Base-by-base conservation (phyloP, 1,140 invertebrate genomes). In the Lordiphosa stackelbergi region DNA sequence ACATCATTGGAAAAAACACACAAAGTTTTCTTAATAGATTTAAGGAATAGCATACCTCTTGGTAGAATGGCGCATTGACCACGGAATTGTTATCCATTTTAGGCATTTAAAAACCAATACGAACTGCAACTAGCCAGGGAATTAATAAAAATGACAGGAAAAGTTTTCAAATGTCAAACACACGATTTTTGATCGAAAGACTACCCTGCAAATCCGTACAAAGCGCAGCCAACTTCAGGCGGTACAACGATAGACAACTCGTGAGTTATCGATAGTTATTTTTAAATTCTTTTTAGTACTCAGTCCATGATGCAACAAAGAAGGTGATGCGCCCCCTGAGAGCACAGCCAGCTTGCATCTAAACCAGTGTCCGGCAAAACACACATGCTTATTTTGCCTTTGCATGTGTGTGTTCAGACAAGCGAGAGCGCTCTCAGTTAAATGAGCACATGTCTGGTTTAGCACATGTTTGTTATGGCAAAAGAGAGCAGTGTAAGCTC, bases 11-110 rank as follows among this genome's bases (percentile, higher is more conserved):
- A 31, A 11, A 2, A 11, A n/a, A n/a, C 0, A 10, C 10, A 11
- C 31, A 12, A 1, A 4, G 2, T 13, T 35, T 19, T 47, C 0
- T 24, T 24, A 6, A 28, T 28, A 28, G 24, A 7, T 28, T 28
- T 28, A 8, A 8, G 28, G 7, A 31, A 19, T 5, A 51, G 36
- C 45, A 11, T 56, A 78, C 73, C 73, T 78, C 69, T 46, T 41
- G 48, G 22, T 54, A 62, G 28, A 66, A 77, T 0, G 64, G 36
- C 10, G 31, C 40, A 16, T 54, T 53, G 0, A 49, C 11, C 42
- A 55, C 38, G 13, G 54, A 73, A 16, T 61, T 61, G 28, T 53
- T 35, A 13, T 78, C 64, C 73, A 78, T 78, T 61, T 65, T 62
- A 24, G 38, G 45, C 38, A 61, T 35, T 49, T 37, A 57, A 54